Base-by-base conservation (phyloP, 2,888 invertebrate genomes). In the Stenolophus ochropezus region DNA sequence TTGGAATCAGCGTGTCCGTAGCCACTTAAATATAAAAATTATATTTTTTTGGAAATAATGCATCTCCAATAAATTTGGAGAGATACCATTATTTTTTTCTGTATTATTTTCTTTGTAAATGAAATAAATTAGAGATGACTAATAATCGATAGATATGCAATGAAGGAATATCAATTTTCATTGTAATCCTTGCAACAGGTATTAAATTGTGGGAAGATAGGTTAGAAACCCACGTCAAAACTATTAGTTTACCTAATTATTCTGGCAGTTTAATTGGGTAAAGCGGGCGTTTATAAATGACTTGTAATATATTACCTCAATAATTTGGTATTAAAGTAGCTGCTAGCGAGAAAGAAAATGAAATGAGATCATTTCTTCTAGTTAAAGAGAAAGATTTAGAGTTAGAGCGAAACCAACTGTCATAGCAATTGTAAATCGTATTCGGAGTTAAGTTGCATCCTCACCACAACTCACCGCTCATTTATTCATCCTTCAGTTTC, bases 401-500 rank as follows among this genome's bases (percentile, higher is more conserved):
- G 33, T 42, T 8, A 42, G 33, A 42, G 33, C 11, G 33, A 8
- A 42, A 42, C 33, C 33, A 42, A 42, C 33, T 42, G 33, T 42
- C 33, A 42, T 42, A 8, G 33, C 33, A 6, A 11, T 42, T 42
- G 33, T 42, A 42, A 42, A 42, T 42, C 33, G 33, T 42, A 42
- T 42, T 42, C 8, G 33, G 11, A 42, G 0, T 42, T 42, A 42
- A 3, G 33, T 33, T 33, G 8, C 4, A 33, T 1, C 33, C 33
- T n/a, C 5, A 14, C 25, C 4, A n/a, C 25, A 61, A 25, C 25
- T 20, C 1, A 18, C 11, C 6, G 5, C 21, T 61, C 61, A 61
- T 61, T 61, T 25, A 61, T 61, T 61, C 61, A 61, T 61, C 25
- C 61, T 61, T 61, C n/a, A 61, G 61, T 61, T 61, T 61, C 61